These are phyloP conservation scores for Tuta absoluta DNA, from an alignment of 2,888 invertebrate genomes.

Conservation along the genomic window DNA sequence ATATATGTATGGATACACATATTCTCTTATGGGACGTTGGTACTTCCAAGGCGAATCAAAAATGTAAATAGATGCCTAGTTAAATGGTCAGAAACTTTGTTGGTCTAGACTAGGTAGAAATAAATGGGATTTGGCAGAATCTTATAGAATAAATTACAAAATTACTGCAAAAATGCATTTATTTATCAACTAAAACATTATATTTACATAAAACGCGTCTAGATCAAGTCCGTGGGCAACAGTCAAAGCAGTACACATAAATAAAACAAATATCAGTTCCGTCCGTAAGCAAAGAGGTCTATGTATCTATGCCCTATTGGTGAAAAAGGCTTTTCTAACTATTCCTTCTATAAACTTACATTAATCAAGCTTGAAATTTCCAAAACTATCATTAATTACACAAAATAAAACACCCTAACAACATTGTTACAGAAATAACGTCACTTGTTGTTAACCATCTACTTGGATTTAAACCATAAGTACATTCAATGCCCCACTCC, in stretches of 20 bases:
- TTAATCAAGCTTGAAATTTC: conserved; percentile 3
- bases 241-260: conserved; percentile 74
- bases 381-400: background rate
- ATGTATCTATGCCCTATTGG: conserved; percentile 35
- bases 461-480: conserved; percentile 37
- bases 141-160: background rate
- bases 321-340: conserved; percentile 43
- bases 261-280: conserved; percentile 56
- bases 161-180: conserved; percentile 63
- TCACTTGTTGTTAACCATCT: conserved; percentile 26
- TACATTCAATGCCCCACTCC: conserved; percentile 34
- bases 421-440: background rate
- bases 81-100: background rate
- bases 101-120: background rate
- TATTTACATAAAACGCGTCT: conserved; percentile 73
- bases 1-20: background rate
- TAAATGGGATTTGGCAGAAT: background rate
- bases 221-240: conserved; percentile 78
- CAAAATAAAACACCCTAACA: background rate
- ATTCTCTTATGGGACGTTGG: background rate
- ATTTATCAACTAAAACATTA: conserved; percentile 65
- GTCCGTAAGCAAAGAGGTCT: conserved; percentile 40
- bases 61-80: conserved; percentile 10
- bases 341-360: background rate
- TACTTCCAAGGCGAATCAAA: conserved; percentile 27